Conservation (phyloP, 2,888 invertebrate genomes). For the Eilema griseolum region DNA sequence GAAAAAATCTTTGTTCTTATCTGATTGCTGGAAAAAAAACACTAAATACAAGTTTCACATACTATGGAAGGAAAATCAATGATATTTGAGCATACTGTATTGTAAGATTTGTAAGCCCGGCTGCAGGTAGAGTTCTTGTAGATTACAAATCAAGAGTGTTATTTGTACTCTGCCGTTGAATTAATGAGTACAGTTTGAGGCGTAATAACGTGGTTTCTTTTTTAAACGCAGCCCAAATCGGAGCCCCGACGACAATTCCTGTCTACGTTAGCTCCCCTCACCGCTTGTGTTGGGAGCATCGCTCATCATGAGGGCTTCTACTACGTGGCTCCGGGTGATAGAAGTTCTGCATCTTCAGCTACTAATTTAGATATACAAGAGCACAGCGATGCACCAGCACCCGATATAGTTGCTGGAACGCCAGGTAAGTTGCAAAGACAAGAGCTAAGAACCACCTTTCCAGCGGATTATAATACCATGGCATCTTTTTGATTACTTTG, state of each 20-base stretch:
- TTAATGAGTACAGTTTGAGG: too few relatives aligned
- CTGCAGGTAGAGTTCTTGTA: neutral
- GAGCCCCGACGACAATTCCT: constrained; percentile 93
- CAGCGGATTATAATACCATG: too few relatives aligned
- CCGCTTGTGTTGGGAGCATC: constrained; percentile 90
- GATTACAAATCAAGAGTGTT: too few relatives aligned
- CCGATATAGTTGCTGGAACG: constrained; percentile 93
- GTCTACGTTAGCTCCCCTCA: constrained; percentile 92
- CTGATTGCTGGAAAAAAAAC: too few relatives aligned
- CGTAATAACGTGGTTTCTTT: neutral
- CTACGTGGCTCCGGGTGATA: constrained; percentile 87
- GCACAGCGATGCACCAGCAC: constrained; percentile 87
- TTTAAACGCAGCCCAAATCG: constrained; percentile 74
- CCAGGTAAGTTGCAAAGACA: constrained; percentile 74
- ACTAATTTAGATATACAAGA: constrained; percentile 88
- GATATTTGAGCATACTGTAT: too few relatives aligned
- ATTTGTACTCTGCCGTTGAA: too few relatives aligned
- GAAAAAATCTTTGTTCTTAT: too few relatives aligned
- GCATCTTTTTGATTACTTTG: too few relatives aligned
- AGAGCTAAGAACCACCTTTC: too few relatives aligned
- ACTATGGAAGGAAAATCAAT: too few relatives aligned
- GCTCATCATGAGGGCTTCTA: constrained; percentile 83
- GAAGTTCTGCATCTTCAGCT: constrained; percentile 87
- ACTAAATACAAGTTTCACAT: too few relatives aligned
- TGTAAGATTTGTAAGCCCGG: neutral